These are phyloP conservation scores for Synanthedon vespiformis DNA, from an alignment of 2,888 invertebrate genomes.

Conservation along the genomic window DNA sequence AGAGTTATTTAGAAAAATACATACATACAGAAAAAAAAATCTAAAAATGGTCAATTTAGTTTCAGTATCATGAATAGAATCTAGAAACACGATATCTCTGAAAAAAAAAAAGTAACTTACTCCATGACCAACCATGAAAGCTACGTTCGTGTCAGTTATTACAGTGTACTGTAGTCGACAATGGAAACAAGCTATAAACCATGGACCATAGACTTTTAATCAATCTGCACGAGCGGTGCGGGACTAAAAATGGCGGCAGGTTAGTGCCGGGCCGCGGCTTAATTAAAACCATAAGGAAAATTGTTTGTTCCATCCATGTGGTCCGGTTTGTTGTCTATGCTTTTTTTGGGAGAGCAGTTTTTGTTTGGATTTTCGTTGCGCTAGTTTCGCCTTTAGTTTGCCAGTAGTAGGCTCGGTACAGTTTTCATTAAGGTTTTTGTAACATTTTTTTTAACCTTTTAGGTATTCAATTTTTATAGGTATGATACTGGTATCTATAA, in stretches of 20 bases:
- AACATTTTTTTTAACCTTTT: too few relatives aligned
- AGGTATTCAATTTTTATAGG: too few relatives aligned
- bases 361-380: slow-evolving; percentile 5
- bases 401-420: background rate
- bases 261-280: slow-evolving; percentile 42
- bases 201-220: slow-evolving; percentile 71
- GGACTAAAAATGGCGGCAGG: slow-evolving; percentile 64
- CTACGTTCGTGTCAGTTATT: too few relatives aligned
- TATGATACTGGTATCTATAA: too few relatives aligned
- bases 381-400: background rate
- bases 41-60: too few relatives aligned
- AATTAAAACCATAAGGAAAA: slow-evolving; percentile 73
- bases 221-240: slow-evolving; percentile 67
- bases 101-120: too few relatives aligned
- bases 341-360: slow-evolving; percentile 21
- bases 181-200: slow-evolving; percentile 52
- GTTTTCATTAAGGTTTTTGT: too few relatives aligned
- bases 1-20: too few relatives aligned
- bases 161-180: slow-evolving; percentile 8
- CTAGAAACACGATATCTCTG: too few relatives aligned
- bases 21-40: too few relatives aligned
- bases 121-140: too few relatives aligned
- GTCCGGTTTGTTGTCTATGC: slow-evolving; percentile 24
- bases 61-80: too few relatives aligned
- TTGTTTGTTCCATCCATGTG: slow-evolving; percentile 35